Percentiles rank a stretch among this genome's conserved stretches.
phyloP scores from a whole-genome alignment of 2,888 invertebrate genomes.

The Diaphora mendica region DNA sequence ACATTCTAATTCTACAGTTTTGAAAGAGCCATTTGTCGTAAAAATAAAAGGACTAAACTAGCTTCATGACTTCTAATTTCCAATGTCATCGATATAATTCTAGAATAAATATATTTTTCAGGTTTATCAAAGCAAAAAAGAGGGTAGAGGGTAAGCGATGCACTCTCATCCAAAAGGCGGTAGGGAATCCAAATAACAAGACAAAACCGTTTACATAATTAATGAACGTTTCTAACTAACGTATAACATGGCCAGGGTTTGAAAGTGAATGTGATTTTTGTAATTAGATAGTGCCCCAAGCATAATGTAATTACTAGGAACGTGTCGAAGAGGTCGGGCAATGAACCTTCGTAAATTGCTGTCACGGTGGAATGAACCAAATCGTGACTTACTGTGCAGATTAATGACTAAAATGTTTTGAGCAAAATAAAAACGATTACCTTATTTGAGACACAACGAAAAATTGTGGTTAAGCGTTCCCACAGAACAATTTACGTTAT shows the following conservation, averaged over 20 bases:
- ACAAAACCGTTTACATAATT: not conserved
- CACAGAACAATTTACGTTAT: not conserved
- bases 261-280: not conserved
- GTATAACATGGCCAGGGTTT: no score
- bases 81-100: no score
- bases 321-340: not conserved
- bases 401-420: not conserved
- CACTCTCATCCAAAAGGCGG: no score
- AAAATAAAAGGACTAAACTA: not conserved
- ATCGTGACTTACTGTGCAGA: conserved; percentile 1
- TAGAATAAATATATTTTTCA: no score
- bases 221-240: not conserved
- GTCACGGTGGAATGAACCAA: conserved; percentile 1
- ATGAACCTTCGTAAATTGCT: not conserved
- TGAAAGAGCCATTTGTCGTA: not conserved
- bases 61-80: not conserved
- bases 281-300: not conserved
- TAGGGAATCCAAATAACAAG: not conserved
- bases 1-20: not conserved
- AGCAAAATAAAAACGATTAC: not conserved
- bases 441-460: not conserved
- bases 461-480: not conserved
- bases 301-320: not conserved
- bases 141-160: no score
- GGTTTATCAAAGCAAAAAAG: no score